Evolutionary conservation across 2,113 vertebrate genomes (phyloP).

Genomic region (Callaeas wilsoni): DNA sequence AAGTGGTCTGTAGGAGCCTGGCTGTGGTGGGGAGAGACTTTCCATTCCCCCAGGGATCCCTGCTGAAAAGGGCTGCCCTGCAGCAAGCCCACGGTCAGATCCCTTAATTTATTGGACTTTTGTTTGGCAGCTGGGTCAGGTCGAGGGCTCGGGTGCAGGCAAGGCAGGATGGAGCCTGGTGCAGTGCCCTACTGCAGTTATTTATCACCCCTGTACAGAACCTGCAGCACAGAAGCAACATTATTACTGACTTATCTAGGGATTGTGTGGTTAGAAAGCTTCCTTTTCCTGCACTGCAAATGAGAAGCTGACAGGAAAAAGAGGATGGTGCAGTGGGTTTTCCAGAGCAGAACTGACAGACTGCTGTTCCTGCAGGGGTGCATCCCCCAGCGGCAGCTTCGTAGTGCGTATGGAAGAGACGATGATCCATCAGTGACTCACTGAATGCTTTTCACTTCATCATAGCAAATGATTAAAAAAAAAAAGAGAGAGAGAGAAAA

Average conservation of each 20-base stretch:
- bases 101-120: background rate
- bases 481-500: background rate
- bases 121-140: background rate
- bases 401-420: background rate
- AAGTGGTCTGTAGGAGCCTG: background rate
- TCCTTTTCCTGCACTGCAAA: background rate
- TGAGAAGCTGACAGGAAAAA: background rate
- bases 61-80: background rate
- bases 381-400: background rate
- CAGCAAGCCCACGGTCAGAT: accelerated
- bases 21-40: background rate
- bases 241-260: background rate
- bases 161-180: background rate
- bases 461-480: background rate
- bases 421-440: conserved; percentile 40
- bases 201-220: background rate
- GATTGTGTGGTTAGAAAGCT: background rate
- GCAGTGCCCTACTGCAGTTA: background rate
- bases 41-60: background rate
- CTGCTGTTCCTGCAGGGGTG: background rate
- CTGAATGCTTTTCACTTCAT: background rate
- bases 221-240: background rate
- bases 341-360: background rate
- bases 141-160: background rate
- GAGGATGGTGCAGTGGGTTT: background rate